Evolutionary conservation across 1,140 invertebrate species (phyloP), one percentile per base, ranked within the genome.

Genomic region (Tetramorium parvispinum): DNA sequence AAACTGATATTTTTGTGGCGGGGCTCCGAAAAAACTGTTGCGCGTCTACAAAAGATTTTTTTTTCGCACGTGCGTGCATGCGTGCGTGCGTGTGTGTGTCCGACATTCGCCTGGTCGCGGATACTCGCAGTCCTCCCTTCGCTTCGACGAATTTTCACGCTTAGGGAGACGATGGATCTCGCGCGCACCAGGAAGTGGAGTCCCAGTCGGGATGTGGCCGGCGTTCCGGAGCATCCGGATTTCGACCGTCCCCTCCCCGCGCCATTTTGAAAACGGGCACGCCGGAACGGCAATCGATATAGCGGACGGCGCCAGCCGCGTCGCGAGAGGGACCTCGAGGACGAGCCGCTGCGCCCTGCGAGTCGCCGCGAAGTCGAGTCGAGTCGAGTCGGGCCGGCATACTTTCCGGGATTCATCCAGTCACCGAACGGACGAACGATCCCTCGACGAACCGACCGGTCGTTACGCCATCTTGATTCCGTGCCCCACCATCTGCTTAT

Each of bases 181-280:
- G 43, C 24, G 49, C 13, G 70, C 40, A 8, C 13, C 37, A 53
- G 24, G 68, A 83, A 73, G 43, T 24, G 24, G 40, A 53, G 10
- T 51, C 7, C 49, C 0, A 16, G 27, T 32, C n/a, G 57, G 24
- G 40, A 46, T 0, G n/a, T 27, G 73, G 46, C 32, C 21, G 7
- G 24, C 46, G 66, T 32, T 51, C 32, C 55, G 55, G 61, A 51
- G 53, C 68, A 55, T 83, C 40, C 65, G 79, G 75, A 89, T 87
- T 90, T 88, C 66, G 61, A 75, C 88, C 81, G 88, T 89, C 87
- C 81, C 85, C 88, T 91, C 86, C 87, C 87, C 91, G 91, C 94
- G 94, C 93, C 94, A 94, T 94, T 94, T 94, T 94, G 94, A 93
- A 94, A 94, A 92, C 91, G 93, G 92, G 90, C 92, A 73, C 57